Conservation (phyloP, 1,140 invertebrate species). For the Drosophila punjabiensis region DNA sequence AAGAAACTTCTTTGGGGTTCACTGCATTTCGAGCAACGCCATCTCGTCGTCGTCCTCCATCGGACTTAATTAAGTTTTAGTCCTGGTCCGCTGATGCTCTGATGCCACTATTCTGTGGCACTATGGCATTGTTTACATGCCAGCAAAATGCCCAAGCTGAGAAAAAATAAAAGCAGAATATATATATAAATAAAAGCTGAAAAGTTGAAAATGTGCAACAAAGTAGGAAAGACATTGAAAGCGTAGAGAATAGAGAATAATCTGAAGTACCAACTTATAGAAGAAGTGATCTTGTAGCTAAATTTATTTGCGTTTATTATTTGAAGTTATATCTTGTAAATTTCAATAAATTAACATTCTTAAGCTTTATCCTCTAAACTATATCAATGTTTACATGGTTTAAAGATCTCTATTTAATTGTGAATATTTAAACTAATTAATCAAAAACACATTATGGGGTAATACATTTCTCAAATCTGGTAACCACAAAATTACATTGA, state of each 20-base stretch:
- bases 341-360: not conserved
- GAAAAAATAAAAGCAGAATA: conserved; percentile 50
- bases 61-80: conserved; percentile 76
- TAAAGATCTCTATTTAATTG: not conserved
- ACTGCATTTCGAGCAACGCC: conserved; percentile 27
- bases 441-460: no score
- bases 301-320: no score
- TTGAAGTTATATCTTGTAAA: no score
- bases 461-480: no score
- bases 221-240: not conserved
- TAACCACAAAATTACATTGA: no score
- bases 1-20: conserved; percentile 12
- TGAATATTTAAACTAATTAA: no score
- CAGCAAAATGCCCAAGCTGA: conserved; percentile 34
- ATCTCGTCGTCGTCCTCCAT: conserved; percentile 7
- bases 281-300: not conserved
- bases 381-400: no score
- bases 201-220: conserved; percentile 19
- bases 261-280: no score
- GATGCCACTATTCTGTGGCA: conserved; percentile 33
- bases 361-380: not conserved
- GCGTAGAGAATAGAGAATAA: not conserved
- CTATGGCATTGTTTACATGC: conserved; percentile 51
- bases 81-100: conserved; percentile 4
- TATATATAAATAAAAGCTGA: conserved; percentile 34